Percentiles rank a stretch among this genome's conserved stretches.
Evolutionary conservation across 2,888 invertebrate species (phyloP).

Genomic region (Chirona hameri): DNA sequence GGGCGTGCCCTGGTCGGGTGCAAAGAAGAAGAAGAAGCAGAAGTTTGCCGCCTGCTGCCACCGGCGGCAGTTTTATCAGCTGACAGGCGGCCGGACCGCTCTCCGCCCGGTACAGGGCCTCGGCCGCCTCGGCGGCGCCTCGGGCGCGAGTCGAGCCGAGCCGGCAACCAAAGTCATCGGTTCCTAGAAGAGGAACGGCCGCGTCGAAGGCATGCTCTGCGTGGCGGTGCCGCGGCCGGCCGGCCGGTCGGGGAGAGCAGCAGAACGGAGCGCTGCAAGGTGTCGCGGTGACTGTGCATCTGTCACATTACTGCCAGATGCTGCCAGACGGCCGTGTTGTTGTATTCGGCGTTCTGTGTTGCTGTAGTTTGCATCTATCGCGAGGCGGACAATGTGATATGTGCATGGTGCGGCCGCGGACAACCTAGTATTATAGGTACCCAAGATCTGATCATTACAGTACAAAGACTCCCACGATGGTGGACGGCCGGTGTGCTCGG

Average conservation of each 20-base stretch:
- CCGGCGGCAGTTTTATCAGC: too few relatives aligned
- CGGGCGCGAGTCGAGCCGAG: too few relatives aligned
- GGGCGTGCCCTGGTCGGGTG: too few relatives aligned
- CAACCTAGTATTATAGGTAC: background rate
- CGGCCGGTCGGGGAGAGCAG: background rate
- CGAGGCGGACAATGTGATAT: background rate
- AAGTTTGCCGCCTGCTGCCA: too few relatives aligned
- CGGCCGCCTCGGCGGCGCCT: too few relatives aligned
- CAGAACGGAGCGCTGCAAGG: background rate
- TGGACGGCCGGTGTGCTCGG: background rate
- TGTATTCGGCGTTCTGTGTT: background rate
- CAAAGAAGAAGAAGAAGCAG: too few relatives aligned
- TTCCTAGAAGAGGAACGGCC: too few relatives aligned
- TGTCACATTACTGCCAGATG: too few relatives aligned
- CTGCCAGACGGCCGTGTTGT: background rate
- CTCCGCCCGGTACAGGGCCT: too few relatives aligned
- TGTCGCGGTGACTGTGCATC: background rate
- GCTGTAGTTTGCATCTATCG: background rate
- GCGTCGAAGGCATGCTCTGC: background rate
- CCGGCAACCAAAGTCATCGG: too few relatives aligned
- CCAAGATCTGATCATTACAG: conserved; percentile 5
- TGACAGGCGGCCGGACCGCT: too few relatives aligned
- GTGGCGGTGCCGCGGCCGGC: background rate
- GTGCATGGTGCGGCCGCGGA: background rate
- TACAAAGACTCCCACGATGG: background rate